These are phyloP conservation scores for Euclidia mi DNA, from an alignment of 2,888 invertebrate species.

Conservation along the genomic window DNA sequence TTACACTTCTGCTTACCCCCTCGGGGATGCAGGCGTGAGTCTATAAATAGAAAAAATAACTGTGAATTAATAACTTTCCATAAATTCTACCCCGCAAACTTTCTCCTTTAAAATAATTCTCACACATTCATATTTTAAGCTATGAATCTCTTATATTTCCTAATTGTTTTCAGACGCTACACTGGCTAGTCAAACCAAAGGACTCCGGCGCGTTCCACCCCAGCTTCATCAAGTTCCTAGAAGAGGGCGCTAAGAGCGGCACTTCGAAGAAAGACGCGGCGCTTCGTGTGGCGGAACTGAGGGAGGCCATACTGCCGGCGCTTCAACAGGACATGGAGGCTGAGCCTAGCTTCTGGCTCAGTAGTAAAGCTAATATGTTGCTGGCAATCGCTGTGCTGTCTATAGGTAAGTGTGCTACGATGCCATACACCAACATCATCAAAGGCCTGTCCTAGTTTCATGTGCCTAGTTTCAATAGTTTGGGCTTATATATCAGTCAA, in stretches of 20 bases:
- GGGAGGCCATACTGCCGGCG: slow-evolving; percentile 91
- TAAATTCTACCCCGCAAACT: too few species aligned
- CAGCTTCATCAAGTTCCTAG: slow-evolving; percentile 92
- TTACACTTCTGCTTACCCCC: too few species aligned
- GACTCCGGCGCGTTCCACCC: slow-evolving; percentile 96
- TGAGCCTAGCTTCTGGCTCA: slow-evolving; percentile 92
- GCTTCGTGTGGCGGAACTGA: slow-evolving; percentile 92
- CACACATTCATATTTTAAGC: too few species aligned
- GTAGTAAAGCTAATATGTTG: slow-evolving; percentile 91
- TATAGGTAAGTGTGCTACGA: slow-evolving; percentile 82
- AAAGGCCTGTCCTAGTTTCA: too few species aligned
- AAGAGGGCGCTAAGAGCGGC: slow-evolving; percentile 93
- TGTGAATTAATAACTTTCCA: too few species aligned
- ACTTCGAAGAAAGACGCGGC: slow-evolving; percentile 93
- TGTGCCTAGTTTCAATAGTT: too few species aligned
- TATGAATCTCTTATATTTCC: too few species aligned
- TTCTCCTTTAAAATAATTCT: too few species aligned
- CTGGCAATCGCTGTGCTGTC: slow-evolving; percentile 93
- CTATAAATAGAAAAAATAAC: too few species aligned
- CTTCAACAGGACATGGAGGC: slow-evolving; percentile 89
- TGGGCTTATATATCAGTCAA: too few species aligned
- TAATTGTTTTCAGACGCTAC: slow-evolving; percentile 87
- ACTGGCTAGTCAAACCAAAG: slow-evolving; percentile 96
- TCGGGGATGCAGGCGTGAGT: too few species aligned
- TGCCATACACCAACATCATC: too few species aligned